These are phyloP conservation scores for Sternarchorhynchus goeldii DNA, from an alignment of 2,797 vertebrate genomes.

Conservation along the genomic window DNA sequence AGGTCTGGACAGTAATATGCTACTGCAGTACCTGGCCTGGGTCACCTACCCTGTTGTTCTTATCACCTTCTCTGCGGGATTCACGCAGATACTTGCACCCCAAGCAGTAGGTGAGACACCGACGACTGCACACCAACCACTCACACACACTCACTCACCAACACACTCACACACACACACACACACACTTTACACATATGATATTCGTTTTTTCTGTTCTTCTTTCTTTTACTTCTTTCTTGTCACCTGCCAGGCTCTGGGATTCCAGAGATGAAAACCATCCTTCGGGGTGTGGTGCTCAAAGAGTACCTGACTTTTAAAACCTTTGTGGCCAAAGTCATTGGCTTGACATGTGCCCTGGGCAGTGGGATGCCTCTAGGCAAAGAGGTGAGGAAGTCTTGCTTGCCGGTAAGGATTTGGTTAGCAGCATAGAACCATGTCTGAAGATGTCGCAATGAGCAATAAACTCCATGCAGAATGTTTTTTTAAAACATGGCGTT, in stretches of 20 bases:
- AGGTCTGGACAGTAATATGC: slow-evolving; percentile 89
- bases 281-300: slow-evolving; percentile 91
- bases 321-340: slow-evolving; percentile 97
- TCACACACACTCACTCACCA: slow-evolving; percentile 21
- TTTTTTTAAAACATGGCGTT: too few relatives aligned
- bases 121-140: slow-evolving; percentile 27
- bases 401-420: too few relatives aligned
- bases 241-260: slow-evolving; percentile 82
- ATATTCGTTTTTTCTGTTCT: not conserved
- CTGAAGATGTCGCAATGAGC: too few relatives aligned
- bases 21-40: slow-evolving; percentile 98
- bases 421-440: too few relatives aligned
- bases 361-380: slow-evolving; percentile 97
- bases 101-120: slow-evolving; percentile 91
- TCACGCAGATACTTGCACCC: slow-evolving; percentile 95
- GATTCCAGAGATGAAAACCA: slow-evolving; percentile 99
- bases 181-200: slow-evolving; percentile 19
- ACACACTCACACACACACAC: slow-evolving; percentile 22
- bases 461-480: too few relatives aligned
- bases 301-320: slow-evolving; percentile 98
- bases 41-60: slow-evolving; percentile 97
- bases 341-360: slow-evolving; percentile 93
- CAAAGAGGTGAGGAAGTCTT: slow-evolving; percentile 83
- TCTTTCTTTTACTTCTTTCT: slow-evolving; percentile 16
- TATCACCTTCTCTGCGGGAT: slow-evolving; percentile 98